A percentile compares a stretch with the other conserved stretches of the same genome.
These are phyloP conservation scores for Cercopithecus diana DNA, from an alignment of 2,797 vertebrate genomes.

Conservation along the genomic window DNA sequence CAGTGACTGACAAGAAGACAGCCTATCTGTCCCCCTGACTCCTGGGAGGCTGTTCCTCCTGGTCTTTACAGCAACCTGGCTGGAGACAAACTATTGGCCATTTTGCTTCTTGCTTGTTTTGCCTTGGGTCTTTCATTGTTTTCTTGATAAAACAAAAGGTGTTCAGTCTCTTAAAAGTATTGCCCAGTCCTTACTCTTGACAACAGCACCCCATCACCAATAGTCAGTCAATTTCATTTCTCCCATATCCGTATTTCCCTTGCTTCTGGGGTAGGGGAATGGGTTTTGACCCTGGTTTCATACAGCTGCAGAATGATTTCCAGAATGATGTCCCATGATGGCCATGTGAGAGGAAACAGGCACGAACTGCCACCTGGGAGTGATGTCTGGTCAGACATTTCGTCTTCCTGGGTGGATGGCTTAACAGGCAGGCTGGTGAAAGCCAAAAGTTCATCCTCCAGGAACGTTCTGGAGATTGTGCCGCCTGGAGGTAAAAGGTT, in stretches of 20 bases:
- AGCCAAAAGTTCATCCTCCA: not conserved
- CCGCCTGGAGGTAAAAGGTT: not conserved
- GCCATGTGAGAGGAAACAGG: not conserved
- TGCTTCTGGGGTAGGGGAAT: not conserved
- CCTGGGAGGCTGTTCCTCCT: not conserved
- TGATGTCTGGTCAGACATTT: not conserved
- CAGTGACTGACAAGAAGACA: not conserved
- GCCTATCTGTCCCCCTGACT: not conserved
- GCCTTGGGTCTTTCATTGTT: not conserved
- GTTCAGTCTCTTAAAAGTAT: not conserved
- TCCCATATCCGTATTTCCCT: not conserved
- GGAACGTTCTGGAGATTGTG: not conserved
- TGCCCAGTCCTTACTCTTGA: not conserved
- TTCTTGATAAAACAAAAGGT: slow-evolving; percentile 39
- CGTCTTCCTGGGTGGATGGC: not conserved
- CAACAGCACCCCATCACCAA: not conserved
- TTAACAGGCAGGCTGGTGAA: not conserved
- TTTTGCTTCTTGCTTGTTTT: not conserved
- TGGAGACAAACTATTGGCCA: not conserved
- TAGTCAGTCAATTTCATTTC: not conserved
- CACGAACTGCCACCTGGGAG: not conserved
- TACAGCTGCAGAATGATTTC: not conserved
- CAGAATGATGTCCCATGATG: not conserved
- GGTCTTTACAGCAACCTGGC: not conserved
- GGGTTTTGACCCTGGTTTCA: not conserved